Evolutionary conservation across 2,888 invertebrate genomes (phyloP), one percentile per base, ranked within the genome.

Genomic region (Unio delphinus): DNA sequence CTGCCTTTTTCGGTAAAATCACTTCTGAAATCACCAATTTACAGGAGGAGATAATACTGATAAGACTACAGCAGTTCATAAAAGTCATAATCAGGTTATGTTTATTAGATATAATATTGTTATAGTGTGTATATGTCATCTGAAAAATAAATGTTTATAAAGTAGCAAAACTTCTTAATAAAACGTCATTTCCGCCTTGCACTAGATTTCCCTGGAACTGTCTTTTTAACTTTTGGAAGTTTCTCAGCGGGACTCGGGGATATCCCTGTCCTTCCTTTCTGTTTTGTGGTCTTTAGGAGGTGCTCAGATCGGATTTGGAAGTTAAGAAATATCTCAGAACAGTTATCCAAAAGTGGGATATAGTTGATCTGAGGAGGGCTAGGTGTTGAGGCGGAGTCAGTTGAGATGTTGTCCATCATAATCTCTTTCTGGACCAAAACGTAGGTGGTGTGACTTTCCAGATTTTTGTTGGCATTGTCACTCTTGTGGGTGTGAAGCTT

Each of bases 401-500:
- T 68, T 23, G 65, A 66, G 17, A 72, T 68, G 55, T 69, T 71
- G 61, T 79, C 80, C 15, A 76, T 72, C 59, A 73, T 54, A 11
- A 80, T 65, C 75, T 87, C 86, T 72, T 89, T 89, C 75, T 86
- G 83, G 23, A 89, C 87, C 30, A 88, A 82, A 65, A 89, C 84
- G 76, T 89, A 89, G 26, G 88, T 88, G 73, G 76, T 76, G 69
- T 88, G 87, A n/a, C 87, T 85, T n/a, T 72, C 72, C 59, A 89
- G 81, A 75, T 82, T 86, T 74, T 87, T 88, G 68, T 83, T 83
- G 67, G 89, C 89, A 70, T 84, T 83, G 67, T 89, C 89, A 56
- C 79, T 75, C 67, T 86, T 84, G 74, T 88, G 89, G 17, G 80
- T 74, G 69, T 89, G 88, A n/a, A 89, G 76, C 59, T 89, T 89